A percentile compares a stretch with the other conserved stretches of the same genome.
These are phyloP conservation scores for Peromyscus attwateri DNA, from an alignment of 2,797 vertebrate species.

Conservation along the genomic window DNA sequence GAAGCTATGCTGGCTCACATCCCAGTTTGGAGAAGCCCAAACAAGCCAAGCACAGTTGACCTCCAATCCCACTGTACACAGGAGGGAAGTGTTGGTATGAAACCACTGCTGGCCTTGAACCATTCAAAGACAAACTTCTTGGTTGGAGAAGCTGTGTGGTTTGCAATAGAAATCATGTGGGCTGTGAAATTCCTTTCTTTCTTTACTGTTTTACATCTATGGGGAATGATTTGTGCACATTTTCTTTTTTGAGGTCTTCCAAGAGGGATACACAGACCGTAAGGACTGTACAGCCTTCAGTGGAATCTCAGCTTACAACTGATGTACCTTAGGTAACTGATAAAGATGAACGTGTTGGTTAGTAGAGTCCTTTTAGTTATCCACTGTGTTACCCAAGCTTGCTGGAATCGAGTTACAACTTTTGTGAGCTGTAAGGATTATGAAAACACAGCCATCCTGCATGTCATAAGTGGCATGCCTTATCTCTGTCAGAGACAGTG, in stretches of 20 bases:
- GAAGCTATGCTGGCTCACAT: neutral
- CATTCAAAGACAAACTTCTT: neutral
- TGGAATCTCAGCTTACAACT: constrained; percentile 26
- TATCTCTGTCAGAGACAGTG: constrained; percentile 8
- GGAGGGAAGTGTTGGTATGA: neutral
- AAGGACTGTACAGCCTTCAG: neutral
- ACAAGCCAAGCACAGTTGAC: neutral
- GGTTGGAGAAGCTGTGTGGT: neutral
- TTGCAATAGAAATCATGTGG: constrained; percentile 19
- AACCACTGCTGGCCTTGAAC: neutral
- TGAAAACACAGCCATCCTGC: neutral
- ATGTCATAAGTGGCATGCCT: neutral
- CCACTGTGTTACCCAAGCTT: neutral
- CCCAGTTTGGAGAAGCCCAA: neutral
- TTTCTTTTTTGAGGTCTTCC: neutral
- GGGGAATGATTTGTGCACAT: neutral
- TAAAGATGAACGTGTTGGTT: neutral
- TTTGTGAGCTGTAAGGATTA: neutral
- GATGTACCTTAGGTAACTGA: neutral
- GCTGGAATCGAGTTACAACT: neutral
- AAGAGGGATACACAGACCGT: neutral
- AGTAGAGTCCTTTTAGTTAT: neutral
- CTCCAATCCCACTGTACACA: neutral
- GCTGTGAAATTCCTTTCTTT: neutral
- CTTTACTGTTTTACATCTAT: constrained; percentile 30